A percentile compares a stretch with the other conserved stretches of the same genome.
Evolutionary conservation across 1,140 invertebrate species (phyloP).

Genomic region (Diachasmimorpha longicaudata): DNA sequence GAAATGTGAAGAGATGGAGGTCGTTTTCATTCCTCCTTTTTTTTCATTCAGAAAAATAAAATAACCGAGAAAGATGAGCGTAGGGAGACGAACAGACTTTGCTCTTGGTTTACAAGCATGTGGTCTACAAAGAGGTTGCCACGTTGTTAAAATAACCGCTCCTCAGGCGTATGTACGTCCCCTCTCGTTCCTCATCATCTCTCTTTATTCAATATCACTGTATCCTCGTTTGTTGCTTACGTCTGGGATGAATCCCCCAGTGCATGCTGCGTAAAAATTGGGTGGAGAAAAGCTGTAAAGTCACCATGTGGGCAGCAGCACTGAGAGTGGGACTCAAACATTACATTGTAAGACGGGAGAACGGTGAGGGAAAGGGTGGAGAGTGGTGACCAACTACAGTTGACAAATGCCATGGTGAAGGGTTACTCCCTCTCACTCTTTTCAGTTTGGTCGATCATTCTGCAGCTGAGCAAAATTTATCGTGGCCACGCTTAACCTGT

Average conservation of each 20-base stretch:
- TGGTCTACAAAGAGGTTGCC: constrained; percentile 63
- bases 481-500: background rate
- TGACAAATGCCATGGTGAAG: constrained; percentile 10
- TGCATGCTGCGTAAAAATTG: constrained; percentile 4
- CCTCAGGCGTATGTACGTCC: constrained; percentile 29
- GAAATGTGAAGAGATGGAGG: constrained; percentile 23
- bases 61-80: constrained; percentile 9
- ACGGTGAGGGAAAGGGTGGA: background rate
- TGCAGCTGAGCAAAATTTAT: constrained; percentile 21
- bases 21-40: background rate
- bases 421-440: background rate
- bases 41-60: background rate
- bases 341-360: background rate
- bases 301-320: constrained; percentile 21
- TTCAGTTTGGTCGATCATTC: constrained; percentile 27
- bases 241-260: constrained; percentile 1
- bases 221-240: constrained; percentile 4
- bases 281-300: background rate
- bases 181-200: background rate
- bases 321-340: background rate
- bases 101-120: constrained; percentile 63
- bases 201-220: background rate
- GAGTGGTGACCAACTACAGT: constrained; percentile 31
- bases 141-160: constrained; percentile 65
- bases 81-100: constrained; percentile 54